Base-by-base conservation (phyloP, 1,140 invertebrate species). In the Drosophila chauvacae region DNA sequence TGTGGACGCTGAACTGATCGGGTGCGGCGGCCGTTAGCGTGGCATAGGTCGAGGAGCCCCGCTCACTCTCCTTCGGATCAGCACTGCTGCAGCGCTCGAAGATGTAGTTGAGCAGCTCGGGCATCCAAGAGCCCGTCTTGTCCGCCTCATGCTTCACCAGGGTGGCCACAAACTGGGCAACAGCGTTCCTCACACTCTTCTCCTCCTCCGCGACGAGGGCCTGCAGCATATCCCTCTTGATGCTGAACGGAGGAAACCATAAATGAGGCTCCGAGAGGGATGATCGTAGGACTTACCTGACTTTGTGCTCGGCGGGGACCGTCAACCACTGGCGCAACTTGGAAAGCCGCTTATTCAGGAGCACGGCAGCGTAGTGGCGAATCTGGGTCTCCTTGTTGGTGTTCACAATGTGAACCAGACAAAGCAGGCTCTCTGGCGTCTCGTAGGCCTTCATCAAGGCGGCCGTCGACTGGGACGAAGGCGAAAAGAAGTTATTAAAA, bases 131-230 rank as follows among this genome's bases (percentile, higher is more conserved):
- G 39, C 83, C 94, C 7, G 93, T 93, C 13, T 94, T 93, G 57
- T 96, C 75, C 30, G 73, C 93, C 92, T 97, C 96, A 93, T 96
- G 96, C 71, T 95, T 96, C 20, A 95, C 94, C 57, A 97, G 93
- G 3, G 94, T 93, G 20, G 95, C 96, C 75, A 96, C 93, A 55
- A 96, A 92, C 81, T 95, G 95, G 13, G 95, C 94, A 64, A 96
- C 95, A 5, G 94, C 90, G 90, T 94, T 95, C 77, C 94, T 95
- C 2, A 96, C 95, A 42, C 87, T 91, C 79, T 94, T 95, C 64
- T 95, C 94, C 62, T 93, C 93, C 88, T 96, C 95, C 35, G 93
- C 91, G 3, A 95, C 82, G 18, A 96, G 83, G 20, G 94, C 94
- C 84, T 94, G 93, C 6, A 95, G 78, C 84, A 95, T 93, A 2